Evolutionary conservation across 1,140 invertebrate species (phyloP).

Genomic region (Drosophila sulfurigaster): DNA sequence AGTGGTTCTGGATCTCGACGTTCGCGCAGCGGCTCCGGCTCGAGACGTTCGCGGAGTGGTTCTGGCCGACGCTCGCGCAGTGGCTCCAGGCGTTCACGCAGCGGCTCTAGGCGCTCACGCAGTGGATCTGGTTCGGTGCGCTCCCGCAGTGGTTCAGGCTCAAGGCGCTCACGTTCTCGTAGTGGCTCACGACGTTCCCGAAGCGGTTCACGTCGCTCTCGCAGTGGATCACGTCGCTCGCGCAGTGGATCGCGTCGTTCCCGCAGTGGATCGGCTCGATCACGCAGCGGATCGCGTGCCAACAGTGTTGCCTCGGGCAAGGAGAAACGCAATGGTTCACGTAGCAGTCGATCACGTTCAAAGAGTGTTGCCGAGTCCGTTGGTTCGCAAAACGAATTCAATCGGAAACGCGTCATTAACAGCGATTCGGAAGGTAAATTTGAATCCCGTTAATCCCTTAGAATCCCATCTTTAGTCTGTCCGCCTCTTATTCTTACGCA

Average conservation of each 20-base stretch:
- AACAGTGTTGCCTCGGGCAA: conserved; percentile 66
- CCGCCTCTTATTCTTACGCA: background rate
- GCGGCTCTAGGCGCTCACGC: conserved; percentile 55
- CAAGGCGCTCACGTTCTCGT: conserved; percentile 80
- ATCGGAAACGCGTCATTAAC: conserved; percentile 84
- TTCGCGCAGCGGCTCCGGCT: conserved; percentile 39
- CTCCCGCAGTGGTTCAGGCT: conserved; percentile 71
- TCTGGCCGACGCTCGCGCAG: conserved; percentile 82
- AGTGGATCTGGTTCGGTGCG: conserved; percentile 53
- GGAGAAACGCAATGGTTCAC: conserved; percentile 63
- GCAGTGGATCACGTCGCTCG: conserved; percentile 52
- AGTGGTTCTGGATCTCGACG: conserved; percentile 74
- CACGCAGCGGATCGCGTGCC: conserved; percentile 79
- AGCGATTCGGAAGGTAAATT: conserved; percentile 87
- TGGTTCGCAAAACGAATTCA: conserved; percentile 14
- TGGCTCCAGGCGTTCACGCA: conserved; percentile 80
- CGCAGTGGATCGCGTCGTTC: conserved; percentile 45
- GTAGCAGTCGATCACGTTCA: conserved; percentile 75
- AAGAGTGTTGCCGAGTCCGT: conserved; percentile 79
- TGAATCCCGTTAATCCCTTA: too few relatives aligned
- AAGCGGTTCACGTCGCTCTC: conserved; percentile 82
- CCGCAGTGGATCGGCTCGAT: conserved; percentile 53
- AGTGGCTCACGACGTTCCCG: conserved; percentile 80
- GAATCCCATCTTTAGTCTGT: too few relatives aligned
- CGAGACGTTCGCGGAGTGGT: conserved; percentile 75